These are phyloP conservation scores for Pyrgus malvae DNA, from an alignment of 2,888 invertebrate species.

Conservation along the genomic window DNA sequence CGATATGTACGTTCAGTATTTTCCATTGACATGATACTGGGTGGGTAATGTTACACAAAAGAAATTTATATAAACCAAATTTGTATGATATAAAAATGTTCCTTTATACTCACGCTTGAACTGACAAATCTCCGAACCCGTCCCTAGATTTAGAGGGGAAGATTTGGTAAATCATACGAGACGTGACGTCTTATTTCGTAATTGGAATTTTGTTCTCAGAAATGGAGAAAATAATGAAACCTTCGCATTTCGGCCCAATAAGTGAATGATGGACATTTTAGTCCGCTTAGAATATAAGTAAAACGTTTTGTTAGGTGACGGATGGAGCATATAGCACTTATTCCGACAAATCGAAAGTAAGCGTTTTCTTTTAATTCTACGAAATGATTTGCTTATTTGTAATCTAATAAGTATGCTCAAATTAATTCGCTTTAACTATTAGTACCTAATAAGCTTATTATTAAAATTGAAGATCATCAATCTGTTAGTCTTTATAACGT, in stretches of 20 bases:
- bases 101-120: constrained; percentile 11
- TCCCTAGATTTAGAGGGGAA: constrained; percentile 19
- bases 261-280: too few species aligned
- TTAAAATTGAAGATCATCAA: too few species aligned
- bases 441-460: too few species aligned
- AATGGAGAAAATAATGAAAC: constrained; percentile 1
- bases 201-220: constrained; percentile 17
- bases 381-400: too few species aligned
- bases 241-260: neutral
- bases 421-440: too few species aligned
- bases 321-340: too few species aligned
- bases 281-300: too few species aligned
- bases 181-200: constrained; percentile 16
- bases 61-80: constrained; percentile 5
- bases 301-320: too few species aligned
- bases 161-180: constrained; percentile 21
- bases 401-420: too few species aligned
- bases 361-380: too few species aligned
- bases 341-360: too few species aligned
- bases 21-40: constrained; percentile 3
- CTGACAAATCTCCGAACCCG: constrained; percentile 15
- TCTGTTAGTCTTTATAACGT: too few species aligned
- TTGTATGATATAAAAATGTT: constrained; percentile 7
- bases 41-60: neutral
- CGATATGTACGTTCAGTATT: neutral